A percentile compares a stretch with the other conserved stretches of the same genome.
These are phyloP conservation scores for Neoaliturus tenellus DNA, from an alignment of 2,888 invertebrate genomes.

Conservation along the genomic window DNA sequence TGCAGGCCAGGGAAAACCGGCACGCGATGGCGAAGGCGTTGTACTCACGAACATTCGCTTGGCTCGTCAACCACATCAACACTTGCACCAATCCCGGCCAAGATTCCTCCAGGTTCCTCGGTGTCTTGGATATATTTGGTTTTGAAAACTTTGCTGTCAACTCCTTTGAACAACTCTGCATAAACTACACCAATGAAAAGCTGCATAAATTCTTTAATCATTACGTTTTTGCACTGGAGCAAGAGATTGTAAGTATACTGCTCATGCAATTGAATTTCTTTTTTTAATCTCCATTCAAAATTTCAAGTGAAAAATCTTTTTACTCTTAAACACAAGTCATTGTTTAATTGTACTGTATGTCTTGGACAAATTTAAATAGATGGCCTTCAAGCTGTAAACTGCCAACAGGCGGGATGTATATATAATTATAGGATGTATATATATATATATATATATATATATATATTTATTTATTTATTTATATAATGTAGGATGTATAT, in stretches of 20 bases:
- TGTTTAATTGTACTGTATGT: no score
- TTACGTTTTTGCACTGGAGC: slow-evolving; percentile 95
- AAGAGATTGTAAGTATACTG: slow-evolving; percentile 91
- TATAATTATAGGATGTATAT: no score
- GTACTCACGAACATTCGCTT: slow-evolving; percentile 93
- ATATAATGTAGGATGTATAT: no score
- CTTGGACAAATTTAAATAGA: no score
- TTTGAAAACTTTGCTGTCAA: slow-evolving; percentile 95
- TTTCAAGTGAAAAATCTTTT: no score
- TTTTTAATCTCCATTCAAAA: no score
- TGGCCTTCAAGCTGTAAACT: slow-evolving; percentile 40
- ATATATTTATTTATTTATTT: no score
- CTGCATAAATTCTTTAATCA: slow-evolving; percentile 97
- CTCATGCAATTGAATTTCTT: no score
- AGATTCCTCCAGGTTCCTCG: slow-evolving; percentile 86
- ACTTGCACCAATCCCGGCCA: slow-evolving; percentile 93
- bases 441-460: no score
- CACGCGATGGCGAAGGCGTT: slow-evolving; percentile 96
- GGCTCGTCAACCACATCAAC: slow-evolving; percentile 95
- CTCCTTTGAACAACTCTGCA: slow-evolving; percentile 94
- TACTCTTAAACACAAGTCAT: no score
- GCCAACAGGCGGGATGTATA: no score
- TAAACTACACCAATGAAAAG: slow-evolving; percentile 96
- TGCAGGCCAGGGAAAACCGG: slow-evolving; percentile 90
- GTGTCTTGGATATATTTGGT: slow-evolving; percentile 95